A percentile compares a stretch with the other conserved stretches of the same genome.
Evolutionary conservation across 1,140 invertebrate species (phyloP).

Genomic region (Antheraea mylitta): DNA sequence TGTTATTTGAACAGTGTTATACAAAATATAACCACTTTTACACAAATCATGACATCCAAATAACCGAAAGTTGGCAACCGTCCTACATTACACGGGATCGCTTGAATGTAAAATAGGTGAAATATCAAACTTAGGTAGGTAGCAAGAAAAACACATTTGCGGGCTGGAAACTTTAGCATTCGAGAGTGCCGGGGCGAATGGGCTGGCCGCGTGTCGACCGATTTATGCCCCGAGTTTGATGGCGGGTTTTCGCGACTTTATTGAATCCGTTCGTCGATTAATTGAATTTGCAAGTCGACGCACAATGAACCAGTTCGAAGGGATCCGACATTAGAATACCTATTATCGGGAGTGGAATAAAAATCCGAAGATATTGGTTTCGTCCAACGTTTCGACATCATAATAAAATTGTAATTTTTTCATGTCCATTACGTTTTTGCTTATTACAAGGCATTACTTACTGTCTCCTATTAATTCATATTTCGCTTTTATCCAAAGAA

Average conservation of each 20-base stretch:
- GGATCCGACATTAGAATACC: slow-evolving; percentile 25
- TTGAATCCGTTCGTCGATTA: slow-evolving; percentile 38
- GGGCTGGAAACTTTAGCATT: slow-evolving; percentile 33
- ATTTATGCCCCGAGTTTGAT: slow-evolving; percentile 33
- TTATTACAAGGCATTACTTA: too few species aligned
- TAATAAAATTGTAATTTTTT: neutral
- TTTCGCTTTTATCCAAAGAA: too few species aligned
- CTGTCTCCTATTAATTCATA: too few species aligned
- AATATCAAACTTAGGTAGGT: slow-evolving; percentile 29
- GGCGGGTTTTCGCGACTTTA: slow-evolving; percentile 26
- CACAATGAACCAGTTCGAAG: slow-evolving; percentile 22
- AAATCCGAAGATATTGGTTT: slow-evolving; percentile 6
- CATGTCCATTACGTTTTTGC: too few species aligned
- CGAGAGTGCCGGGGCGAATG: slow-evolving; percentile 19
- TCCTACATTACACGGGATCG: neutral
- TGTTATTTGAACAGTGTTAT: too few species aligned
- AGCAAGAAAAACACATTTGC: slow-evolving; percentile 48
- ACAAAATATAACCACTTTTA: too few species aligned
- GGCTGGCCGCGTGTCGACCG: slow-evolving; percentile 22
- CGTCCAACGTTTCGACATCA: neutral
- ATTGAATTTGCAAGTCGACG: slow-evolving; percentile 37
- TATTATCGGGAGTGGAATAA: slow-evolving; percentile 26
- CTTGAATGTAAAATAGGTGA: slow-evolving; percentile 36
- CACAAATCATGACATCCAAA: neutral
- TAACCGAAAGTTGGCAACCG: slow-evolving; percentile 12